Conservation (phyloP, 2,888 invertebrate genomes). For the Apotomis betuletana region DNA sequence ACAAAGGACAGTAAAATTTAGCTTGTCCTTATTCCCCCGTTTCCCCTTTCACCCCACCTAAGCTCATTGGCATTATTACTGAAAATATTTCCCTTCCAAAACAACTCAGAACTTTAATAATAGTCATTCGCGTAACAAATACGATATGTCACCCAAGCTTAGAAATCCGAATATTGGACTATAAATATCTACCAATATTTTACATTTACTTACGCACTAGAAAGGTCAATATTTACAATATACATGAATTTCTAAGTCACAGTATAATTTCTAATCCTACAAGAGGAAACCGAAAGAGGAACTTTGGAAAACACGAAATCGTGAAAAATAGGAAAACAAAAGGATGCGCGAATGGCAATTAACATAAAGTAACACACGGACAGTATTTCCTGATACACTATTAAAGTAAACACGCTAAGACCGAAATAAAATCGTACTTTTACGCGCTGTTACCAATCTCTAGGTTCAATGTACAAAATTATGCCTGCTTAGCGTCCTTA, state of each 20-base stretch:
- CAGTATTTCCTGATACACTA: background rate
- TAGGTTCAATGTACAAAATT: no score
- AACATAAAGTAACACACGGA: constrained; percentile 2
- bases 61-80: constrained; percentile 4
- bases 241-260: constrained; percentile 44
- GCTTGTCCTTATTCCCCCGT: background rate
- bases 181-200: constrained; percentile 39
- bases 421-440: no score
- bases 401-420: background rate
- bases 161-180: constrained; percentile 25
- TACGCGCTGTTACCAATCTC: no score
- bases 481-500: no score
- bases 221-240: constrained; percentile 50
- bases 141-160: constrained; percentile 18
- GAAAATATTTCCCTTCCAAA: constrained; percentile 1
- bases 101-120: constrained; percentile 7
- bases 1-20: background rate
- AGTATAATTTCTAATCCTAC: constrained; percentile 45
- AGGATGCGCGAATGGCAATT: constrained; percentile 42
- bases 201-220: constrained; percentile 42
- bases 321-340: constrained; percentile 52
- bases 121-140: constrained; percentile 21
- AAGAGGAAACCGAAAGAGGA: constrained; percentile 66
- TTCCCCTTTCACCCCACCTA: background rate
- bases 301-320: constrained; percentile 61